Evolutionary conservation across 2,797 vertebrate species (phyloP), one percentile per base, ranked within the genome.

Genomic region (Babyrousa celebensis): DNA sequence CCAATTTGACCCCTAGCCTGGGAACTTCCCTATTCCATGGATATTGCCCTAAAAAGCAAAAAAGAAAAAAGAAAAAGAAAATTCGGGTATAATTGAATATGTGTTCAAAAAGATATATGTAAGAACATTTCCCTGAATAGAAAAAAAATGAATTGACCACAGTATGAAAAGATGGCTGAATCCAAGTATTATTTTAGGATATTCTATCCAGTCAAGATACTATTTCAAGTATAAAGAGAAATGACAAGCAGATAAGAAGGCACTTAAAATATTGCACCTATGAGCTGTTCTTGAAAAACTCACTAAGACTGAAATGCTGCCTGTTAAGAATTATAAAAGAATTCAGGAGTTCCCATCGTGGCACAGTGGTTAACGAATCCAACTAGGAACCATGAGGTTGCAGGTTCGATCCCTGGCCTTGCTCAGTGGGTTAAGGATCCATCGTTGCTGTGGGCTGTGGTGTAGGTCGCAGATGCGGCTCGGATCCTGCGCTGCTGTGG

Each of bases 231-330:
- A 3, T 63, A 70, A 75, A 87, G 88, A 82, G 18, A 85, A 58
- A 92, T 52, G 25, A 8, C 8, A 83, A 54, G 15, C 71, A 56
- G 78, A 90, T 14, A 78, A 83, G 52, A 86, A 82, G 70, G 40
- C 63, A 40, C 32, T 95, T 36, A 32, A 93, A 89, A 32, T 85
- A 78, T 16, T 70, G 4, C 4, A 54, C 27, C 7, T 40, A 23
- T 85, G 88, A 92, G 11, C 36, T 85, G 15, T 83, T 82, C 68
- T 74, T 71, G 52, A 71, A 80, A 83, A 80, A 27, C 36, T 74
- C 56, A 72, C 5, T 92, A 27, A 71, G 16, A 20, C 0, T 92
- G 40, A 94, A 87, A 79, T 75, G 32, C 62, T 82, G 12, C 29
- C 6, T 70, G 5, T 74, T 63, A 75, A 70, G 43, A 84, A 20